Evolutionary conservation across 2,797 vertebrate genomes (phyloP), one percentile per base, ranked within the genome.

Genomic region (Gallinago stenura): DNA sequence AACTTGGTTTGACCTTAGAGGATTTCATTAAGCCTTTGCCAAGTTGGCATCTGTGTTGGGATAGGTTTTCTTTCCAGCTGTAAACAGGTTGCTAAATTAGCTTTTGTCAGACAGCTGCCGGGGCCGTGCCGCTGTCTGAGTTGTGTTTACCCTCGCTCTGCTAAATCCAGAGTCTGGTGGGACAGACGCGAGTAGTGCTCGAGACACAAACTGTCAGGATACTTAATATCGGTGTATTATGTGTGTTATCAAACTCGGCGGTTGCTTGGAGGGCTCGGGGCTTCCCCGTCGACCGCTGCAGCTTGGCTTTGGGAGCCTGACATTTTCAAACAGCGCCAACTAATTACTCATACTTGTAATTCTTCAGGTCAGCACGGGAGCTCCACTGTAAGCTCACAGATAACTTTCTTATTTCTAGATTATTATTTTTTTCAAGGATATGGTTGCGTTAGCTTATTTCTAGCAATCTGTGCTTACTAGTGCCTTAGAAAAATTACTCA

Each of bases 41-140:
- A 98, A 97, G 96, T 96, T 96, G 98, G 98, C 98, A 97, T 98
- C 97, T 83, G 97, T 98, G 97, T 98, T 96, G 75, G 97, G 98
- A 95, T 98, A 98, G 93, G 95, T 96, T 98, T 98, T 98, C 98
- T 98, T 93, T 96, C 94, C 97, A 95, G 97, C 98, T 97, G 98
- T 98, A 99, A 98, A 98, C 98, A 98, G 97, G 97, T 95, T 97
- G 98, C 98, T 98, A 98, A 98, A 98, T 98, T 98, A 98, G 98
- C 98, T 98, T 97, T 98, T 98, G 98, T 98, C 97, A 95, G 98
- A 98, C 98, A 99, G 98, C 98, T 99, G 98, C 83, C 89, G 53
- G 92, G 92, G 96, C 95, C 81, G 69, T 97, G 96, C 97, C 48
- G 17, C 14, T 92, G 91, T 95, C 92, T 96, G 89, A 87, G 82